phyloP scores from a whole-genome alignment of 2,797 vertebrate species.

The Poeciliopsis gracilis region DNA sequence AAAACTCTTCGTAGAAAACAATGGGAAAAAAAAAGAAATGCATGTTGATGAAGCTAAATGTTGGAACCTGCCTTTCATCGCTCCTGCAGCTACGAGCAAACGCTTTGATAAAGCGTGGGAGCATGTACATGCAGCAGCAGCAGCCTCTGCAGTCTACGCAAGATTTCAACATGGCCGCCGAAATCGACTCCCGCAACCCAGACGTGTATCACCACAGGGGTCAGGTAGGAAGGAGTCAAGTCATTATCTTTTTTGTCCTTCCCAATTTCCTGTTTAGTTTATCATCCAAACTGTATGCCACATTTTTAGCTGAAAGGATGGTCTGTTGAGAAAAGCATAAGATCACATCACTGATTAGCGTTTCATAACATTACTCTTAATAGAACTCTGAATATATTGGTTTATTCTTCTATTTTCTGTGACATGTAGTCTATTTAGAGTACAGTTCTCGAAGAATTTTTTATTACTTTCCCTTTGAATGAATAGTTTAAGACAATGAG shows the following conservation, averaged over 20 bases:
- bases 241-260: not conserved
- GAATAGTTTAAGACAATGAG: not conserved
- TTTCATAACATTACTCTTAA: not conserved
- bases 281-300: not conserved
- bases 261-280: not conserved
- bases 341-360: too few relatives aligned
- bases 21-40: too few relatives aligned
- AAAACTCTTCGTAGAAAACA: too few relatives aligned
- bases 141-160: slow-evolving; percentile 91
- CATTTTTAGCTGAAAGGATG: not conserved
- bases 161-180: slow-evolving; percentile 96
- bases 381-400: not conserved
- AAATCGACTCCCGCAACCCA: slow-evolving; percentile 92
- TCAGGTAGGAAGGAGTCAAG: slow-evolving; percentile 80
- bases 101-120: slow-evolving; percentile 96
- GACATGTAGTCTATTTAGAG: not conserved
- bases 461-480: not conserved
- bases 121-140: slow-evolving; percentile 99
- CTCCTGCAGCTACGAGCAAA: slow-evolving; percentile 89
- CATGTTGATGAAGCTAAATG: not conserved
- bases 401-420: not conserved
- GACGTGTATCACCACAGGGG: slow-evolving; percentile 98
- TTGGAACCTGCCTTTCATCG: not conserved
- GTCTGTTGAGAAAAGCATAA: not conserved
- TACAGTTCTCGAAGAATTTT: not conserved